Base-by-base conservation (phyloP, 2,797 vertebrate genomes). In the Simalia tracyae region DNA sequence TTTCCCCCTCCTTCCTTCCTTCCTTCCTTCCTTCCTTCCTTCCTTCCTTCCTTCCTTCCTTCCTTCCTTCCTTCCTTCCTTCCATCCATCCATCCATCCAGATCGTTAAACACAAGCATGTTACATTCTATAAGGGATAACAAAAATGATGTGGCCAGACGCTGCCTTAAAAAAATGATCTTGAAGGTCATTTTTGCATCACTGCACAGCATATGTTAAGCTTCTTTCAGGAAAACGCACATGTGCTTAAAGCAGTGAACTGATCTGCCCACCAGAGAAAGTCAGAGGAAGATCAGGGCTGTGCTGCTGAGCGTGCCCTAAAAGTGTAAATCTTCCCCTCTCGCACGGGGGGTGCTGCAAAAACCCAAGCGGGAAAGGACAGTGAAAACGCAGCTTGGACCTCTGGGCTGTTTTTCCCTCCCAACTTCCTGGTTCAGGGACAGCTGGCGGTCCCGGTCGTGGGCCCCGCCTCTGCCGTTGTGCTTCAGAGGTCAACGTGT, bases 21-120 rank as follows among this genome's bases (percentile, higher is more conserved):
- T 6, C 68, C 72, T 46, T 3, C 19, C 72, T 60, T 17, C 59
- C 24, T 46, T 61, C 7, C n/a, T 7, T 7, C 5, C 84, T n/a
- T 28, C 4, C 3, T 4, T 4, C 57, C 4, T 17, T 1, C 57
- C 57, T 59, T 4, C 1, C 12, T 9, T 28, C 0, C 31, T 59
- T 15, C 57, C 59, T 60, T 5, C 59, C 59, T 60, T 17, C 59
- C 59, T 60, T 17, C 59, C 59, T 60, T 6, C 68, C 72, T 46
- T 3, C 19, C 72, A n/a, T 0, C 28, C 28, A n/a, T 2, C 26
- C 64, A 12, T 12, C 63, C 61, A 36, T 36, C 31, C 31, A 1
- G 50, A 50, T 6, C 8, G 50, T 54, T 54, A 54, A 9, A 4
- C 36, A 76, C 36, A 76, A 76, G 72, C 36, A 22, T 42, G 22